Base-by-base conservation (phyloP, 35 echinoderm and acorn worm species). In the Chiridota heheva region DNA sequence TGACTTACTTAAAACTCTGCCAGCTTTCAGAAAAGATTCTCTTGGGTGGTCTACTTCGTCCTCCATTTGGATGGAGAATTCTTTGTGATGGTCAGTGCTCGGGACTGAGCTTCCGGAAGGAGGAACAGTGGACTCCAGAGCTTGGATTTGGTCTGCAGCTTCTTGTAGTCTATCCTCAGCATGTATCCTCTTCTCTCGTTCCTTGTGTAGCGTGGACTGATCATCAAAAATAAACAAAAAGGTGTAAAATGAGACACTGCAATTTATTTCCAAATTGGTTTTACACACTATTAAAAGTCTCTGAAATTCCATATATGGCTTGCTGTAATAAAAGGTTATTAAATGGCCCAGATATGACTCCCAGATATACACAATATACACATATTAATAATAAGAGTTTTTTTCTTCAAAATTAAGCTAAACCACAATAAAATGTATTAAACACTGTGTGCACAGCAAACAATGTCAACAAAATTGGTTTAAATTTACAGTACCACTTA, bases 81-180 rank as follows among this genome's bases (percentile, higher is more conserved):
- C 75, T n/a, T n/a, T n/a, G n/a, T n/a, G n/a, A 12, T 78, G 51
- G 12, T 27, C 29, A 30, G 26, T 30, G 6, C 43, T 27, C 42
- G 47, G 70, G 12, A 35, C 32, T 7, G 15, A 33, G 0, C 20
- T 22, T 28, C 49, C 51, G 12, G 29, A 30, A 22, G 75, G 10
- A 0, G 53, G 57, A 3, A 38, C 51, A 28, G 42, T 42, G 36
- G 34, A 60, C 36, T 78, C 31, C n/a, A 78, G 33, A n/a, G 75
- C 56, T 7, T 49, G 62, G 2, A 78, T 62, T 57, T 78, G 75
- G 75, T 78, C 58, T 3, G 58, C 51, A 1, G 75, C 49, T 28
- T 78, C 51, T 16, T 78, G 75, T 15, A 78, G 75, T 40, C 75
- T 58, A 17, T 60, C 75, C 55, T 78, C 75, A 25, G 75, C 75